phyloP scores from a whole-genome alignment of 1,140 invertebrate genomes.

The Drosophila chauvacae region DNA sequence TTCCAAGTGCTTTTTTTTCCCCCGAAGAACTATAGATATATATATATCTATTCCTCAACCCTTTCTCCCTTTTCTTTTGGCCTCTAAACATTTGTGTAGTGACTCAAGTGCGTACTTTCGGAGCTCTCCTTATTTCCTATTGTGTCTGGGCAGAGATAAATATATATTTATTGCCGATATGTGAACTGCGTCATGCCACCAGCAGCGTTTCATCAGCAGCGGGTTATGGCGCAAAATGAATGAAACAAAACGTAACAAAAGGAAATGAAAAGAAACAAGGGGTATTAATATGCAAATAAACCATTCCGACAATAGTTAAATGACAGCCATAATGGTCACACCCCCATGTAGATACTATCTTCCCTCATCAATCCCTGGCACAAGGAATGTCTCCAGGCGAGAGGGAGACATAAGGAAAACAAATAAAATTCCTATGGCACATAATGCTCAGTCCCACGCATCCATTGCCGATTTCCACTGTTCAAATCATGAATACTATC shows the following conservation, averaged over 20 bases:
- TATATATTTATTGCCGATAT: conserved; percentile 40
- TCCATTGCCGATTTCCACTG: conserved; percentile 14
- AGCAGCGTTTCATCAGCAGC: conserved; percentile 43
- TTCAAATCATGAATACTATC: conserved; percentile 27
- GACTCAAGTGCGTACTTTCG: conserved; percentile 45
- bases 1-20: conserved; percentile 11
- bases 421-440: conserved; percentile 17
- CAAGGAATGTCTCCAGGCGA: conserved; percentile 1
- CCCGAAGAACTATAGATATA: conserved; percentile 1
- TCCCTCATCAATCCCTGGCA: conserved; percentile 21
- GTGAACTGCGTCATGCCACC: conserved; percentile 49
- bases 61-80: conserved; percentile 21
- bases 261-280: conserved; percentile 29
- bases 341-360: conserved; percentile 32
- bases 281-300: conserved; percentile 50
- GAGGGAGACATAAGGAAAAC: conserved; percentile 25
- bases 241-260: conserved; percentile 24
- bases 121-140: conserved; percentile 32
- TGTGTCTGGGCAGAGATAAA: conserved; percentile 13
- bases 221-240: conserved; percentile 21
- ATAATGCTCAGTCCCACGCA: conserved; percentile 32
- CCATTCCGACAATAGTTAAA: conserved; percentile 34
- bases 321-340: conserved; percentile 44
- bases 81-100: conserved; percentile 21
- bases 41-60: conserved; percentile 9